Evolutionary conservation across 2,888 invertebrate species (phyloP).

Genomic region (Acronicta alni): DNA sequence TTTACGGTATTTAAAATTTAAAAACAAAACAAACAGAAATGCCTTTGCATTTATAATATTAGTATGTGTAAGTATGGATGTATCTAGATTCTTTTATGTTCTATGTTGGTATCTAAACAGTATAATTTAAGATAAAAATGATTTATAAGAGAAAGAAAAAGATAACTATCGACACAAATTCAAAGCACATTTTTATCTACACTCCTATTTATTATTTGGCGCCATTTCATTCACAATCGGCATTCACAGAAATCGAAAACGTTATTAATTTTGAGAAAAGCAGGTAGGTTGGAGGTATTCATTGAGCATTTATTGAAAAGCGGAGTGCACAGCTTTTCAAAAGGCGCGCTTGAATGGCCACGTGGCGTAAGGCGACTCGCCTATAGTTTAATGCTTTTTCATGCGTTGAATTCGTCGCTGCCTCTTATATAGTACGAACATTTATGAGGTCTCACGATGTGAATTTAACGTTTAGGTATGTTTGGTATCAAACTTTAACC

Average conservation of each 20-base stretch:
- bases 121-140: too few relatives aligned
- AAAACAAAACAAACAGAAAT: too few relatives aligned
- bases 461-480: constrained; percentile 13
- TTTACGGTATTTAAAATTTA: too few relatives aligned
- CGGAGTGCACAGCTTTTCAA: constrained; percentile 71
- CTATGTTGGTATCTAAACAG: too few relatives aligned
- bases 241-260: constrained; percentile 53
- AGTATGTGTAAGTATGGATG: too few relatives aligned
- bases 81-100: too few relatives aligned
- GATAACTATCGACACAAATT: too few relatives aligned
- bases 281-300: constrained; percentile 68
- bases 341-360: constrained; percentile 71
- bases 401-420: constrained; percentile 55
- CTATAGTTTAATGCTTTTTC: constrained; percentile 61
- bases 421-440: constrained; percentile 43
- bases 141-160: too few relatives aligned
- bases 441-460: constrained; percentile 30
- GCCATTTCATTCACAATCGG: constrained; percentile 20
- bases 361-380: constrained; percentile 59
- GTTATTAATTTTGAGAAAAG: constrained; percentile 74
- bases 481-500: neutral
- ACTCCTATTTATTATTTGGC: constrained; percentile 3
- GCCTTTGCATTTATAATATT: too few relatives aligned
- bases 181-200: neutral
- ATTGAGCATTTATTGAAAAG: constrained; percentile 80